Conservation (phyloP, 2,888 invertebrate species). For the Drosophila anomalipes region DNA sequence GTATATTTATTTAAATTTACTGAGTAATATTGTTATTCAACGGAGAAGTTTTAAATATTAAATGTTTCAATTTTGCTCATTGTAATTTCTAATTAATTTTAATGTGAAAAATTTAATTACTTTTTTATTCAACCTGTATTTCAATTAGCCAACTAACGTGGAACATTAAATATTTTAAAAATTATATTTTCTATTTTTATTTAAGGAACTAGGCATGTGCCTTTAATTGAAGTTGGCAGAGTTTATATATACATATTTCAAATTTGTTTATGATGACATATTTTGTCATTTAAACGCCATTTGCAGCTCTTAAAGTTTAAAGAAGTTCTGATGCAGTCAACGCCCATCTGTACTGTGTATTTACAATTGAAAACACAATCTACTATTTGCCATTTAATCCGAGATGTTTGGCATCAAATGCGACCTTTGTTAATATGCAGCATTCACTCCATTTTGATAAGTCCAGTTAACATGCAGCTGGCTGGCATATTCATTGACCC, state of each 20-base stretch:
- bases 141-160: background rate
- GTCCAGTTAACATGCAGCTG: constrained; percentile 47
- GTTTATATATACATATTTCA: fast-evolving
- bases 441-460: constrained; percentile 66
- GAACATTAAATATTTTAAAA: fast-evolving
- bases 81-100: background rate
- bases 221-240: background rate
- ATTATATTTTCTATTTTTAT: fast-evolving
- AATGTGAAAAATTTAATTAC: fast-evolving
- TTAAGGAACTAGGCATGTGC: background rate
- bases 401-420: background rate
- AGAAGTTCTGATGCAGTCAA: background rate
- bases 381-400: background rate
- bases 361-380: background rate
- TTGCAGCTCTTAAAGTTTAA: background rate
- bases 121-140: background rate
- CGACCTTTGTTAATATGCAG: constrained; percentile 34
- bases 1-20: background rate
- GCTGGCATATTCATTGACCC: constrained; percentile 20
- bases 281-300: background rate
- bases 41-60: background rate
- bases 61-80: background rate
- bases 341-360: background rate
- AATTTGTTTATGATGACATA: background rate
- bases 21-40: fast-evolving